Base-by-base conservation (phyloP, 2,888 invertebrate genomes). In the Spodoptera littoralis region DNA sequence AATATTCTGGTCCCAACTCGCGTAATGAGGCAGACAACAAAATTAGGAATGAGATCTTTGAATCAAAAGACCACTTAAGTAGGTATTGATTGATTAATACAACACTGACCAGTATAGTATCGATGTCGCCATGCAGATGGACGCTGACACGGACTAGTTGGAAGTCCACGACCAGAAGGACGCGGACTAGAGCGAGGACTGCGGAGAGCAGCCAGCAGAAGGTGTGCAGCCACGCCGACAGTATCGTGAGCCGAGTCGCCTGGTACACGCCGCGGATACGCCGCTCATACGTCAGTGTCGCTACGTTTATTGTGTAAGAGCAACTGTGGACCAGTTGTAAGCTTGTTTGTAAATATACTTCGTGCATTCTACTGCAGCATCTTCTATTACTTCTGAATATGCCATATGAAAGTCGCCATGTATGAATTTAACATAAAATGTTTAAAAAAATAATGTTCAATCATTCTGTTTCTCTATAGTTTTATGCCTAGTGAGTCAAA, bases 241-340 rank as follows among this genome's bases (percentile, higher is more conserved):
- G 46, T 53, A 93, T 90, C 0, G 93, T 93, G 6, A 94, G 86
- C 13, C 81, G 82, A 1, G 88, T 92, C 4, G 92, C 93, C 65
- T 93, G 93, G 83, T 91, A 93, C 30, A 94, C 93, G 4, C 93
- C 93, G 1, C 92, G 90, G 65, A 94, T 93, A 11, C 90, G 90
- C 2, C 93, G 88, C 75, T 93, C 91, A 71, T 91, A 94, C 1
- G 84, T 86, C 47, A 94, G 78, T 0, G 94, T 92, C 2, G 90
- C 92, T 11, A 93, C 93, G 69, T 94, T 94, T 13, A 93, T 85
- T 0, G 92, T 88, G 73, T 92, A 93, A 0, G 91, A 81, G 71
- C 93, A 92, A 1, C 92, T 92, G 65, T 5, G 9, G 9, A 54
- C 27, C 50, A 30, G 12, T 36, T 36, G 9, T 8, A 36, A 36